Percentiles rank a stretch among this genome's conserved stretches.
Evolutionary conservation across 2,797 vertebrate species (phyloP).

Genomic region (Artibeus jamaicensis): DNA sequence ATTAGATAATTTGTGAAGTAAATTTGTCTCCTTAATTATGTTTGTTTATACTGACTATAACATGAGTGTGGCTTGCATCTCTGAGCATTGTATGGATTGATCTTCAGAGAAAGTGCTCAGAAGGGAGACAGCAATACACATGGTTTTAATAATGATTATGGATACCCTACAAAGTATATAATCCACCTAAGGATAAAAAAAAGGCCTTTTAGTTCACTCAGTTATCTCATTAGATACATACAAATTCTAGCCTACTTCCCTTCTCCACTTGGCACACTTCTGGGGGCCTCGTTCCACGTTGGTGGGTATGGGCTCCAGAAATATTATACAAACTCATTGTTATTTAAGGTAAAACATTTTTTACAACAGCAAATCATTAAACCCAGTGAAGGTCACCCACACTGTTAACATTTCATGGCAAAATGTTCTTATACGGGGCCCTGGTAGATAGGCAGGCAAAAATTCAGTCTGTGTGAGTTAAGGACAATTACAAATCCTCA

Average conservation of each 20-base stretch:
- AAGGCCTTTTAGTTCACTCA: conserved; percentile 62
- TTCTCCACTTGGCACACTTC: conserved; percentile 33
- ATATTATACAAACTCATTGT: background rate
- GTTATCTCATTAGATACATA: conserved; percentile 67
- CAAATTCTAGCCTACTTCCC: conserved; percentile 34
- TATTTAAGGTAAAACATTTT: conserved; percentile 50
- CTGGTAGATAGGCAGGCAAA: background rate
- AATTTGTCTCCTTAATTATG: conserved; percentile 35
- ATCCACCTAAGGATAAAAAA: conserved; percentile 66
- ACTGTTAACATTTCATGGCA: background rate
- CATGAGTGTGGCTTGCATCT: conserved; percentile 45
- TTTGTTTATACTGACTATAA: conserved; percentile 52
- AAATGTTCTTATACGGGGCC: background rate
- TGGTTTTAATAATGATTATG: conserved; percentile 61
- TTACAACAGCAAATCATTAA: conserved; percentile 36
- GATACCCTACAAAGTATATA: conserved; percentile 37
- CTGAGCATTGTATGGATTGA: background rate
- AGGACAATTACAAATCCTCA: background rate
- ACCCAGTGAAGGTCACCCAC: background rate
- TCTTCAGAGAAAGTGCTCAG: conserved; percentile 53
- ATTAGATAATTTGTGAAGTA: conserved; percentile 50
- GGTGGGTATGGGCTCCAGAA: background rate
- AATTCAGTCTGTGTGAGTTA: background rate
- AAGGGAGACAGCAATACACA: background rate
- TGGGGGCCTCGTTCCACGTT: background rate